phyloP scores from a whole-genome alignment of 2,113 vertebrate species.

The Trochalopteron elliotii region DNA sequence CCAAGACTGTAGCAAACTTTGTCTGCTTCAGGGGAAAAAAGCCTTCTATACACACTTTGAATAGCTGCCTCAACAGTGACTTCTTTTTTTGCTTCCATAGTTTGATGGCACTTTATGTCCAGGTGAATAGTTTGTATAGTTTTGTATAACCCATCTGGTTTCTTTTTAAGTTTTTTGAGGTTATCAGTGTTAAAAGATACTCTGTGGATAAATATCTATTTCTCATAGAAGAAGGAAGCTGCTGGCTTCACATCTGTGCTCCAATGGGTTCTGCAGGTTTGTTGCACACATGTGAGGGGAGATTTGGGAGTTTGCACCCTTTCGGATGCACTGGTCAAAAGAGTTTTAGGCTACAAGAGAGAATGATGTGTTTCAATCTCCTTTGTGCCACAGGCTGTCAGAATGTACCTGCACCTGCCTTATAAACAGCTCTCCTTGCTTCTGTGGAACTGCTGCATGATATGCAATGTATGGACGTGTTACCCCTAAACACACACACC shows the following conservation, averaged over 20 bases:
- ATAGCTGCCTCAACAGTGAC: not conserved
- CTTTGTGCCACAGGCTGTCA: not conserved
- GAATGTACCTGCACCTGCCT: not conserved
- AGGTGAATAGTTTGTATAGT: not conserved
- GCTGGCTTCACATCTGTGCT: not conserved
- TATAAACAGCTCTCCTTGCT: not conserved
- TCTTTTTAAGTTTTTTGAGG: not conserved
- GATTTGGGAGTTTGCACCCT: not conserved
- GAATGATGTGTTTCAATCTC: not conserved
- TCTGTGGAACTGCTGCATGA: not conserved
- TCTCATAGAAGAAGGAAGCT: not conserved
- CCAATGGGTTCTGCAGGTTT: not conserved
- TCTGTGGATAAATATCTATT: not conserved
- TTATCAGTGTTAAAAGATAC: slow-evolving; percentile 1
- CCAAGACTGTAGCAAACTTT: not conserved
- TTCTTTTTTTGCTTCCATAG: not conserved
- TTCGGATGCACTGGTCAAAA: not conserved
- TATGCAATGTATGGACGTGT: not conserved
- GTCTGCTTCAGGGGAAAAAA: not conserved
- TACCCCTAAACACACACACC: not conserved
- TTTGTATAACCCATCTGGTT: not conserved
- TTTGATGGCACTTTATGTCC: not conserved
- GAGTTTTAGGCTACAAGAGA: not conserved
- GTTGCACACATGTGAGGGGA: not conserved
- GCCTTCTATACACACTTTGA: not conserved